phyloP scores from a whole-genome alignment of 1,140 invertebrate species.

The Meloidogyne floridensis region DNA sequence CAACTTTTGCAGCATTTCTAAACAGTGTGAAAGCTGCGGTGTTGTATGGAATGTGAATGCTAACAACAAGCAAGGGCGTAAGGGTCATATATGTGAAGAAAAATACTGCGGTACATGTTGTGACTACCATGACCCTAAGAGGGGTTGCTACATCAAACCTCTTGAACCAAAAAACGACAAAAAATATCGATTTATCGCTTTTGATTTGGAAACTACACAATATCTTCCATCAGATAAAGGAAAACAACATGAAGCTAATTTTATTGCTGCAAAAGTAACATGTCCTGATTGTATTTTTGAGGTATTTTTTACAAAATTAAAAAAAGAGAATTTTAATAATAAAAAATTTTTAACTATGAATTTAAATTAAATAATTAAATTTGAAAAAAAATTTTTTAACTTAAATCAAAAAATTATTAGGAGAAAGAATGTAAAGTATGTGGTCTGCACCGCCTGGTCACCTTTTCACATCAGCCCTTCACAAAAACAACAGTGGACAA shows the following conservation, averaged over 20 bases:
- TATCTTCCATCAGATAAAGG: too few species aligned
- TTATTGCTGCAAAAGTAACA: neutral
- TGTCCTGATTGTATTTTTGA: conserved; percentile 3
- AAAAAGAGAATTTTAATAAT: too few species aligned
- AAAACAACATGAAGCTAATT: conserved; percentile 1
- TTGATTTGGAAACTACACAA: too few species aligned
- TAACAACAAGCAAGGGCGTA: neutral
- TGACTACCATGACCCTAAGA: neutral
- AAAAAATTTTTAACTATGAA: too few species aligned
- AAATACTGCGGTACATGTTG: neutral
- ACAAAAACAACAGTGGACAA: too few species aligned
- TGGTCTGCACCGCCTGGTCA: too few species aligned
- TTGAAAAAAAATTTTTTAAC: too few species aligned
- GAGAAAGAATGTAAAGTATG: too few species aligned
- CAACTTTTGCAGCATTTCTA: neutral
- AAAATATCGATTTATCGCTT: neutral
- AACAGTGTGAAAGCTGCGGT: conserved; percentile 1
- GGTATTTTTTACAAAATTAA: too few species aligned
- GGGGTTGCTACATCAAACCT: neutral
- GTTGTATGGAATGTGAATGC: conserved; percentile 9
- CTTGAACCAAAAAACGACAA: neutral
- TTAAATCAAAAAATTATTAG: too few species aligned
- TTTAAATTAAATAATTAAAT: too few species aligned
- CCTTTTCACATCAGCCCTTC: too few species aligned
- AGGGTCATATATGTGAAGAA: neutral